These are phyloP conservation scores for Sebastes matsubarae DNA, from an alignment of 2,797 vertebrate species.

Conservation along the genomic window DNA sequence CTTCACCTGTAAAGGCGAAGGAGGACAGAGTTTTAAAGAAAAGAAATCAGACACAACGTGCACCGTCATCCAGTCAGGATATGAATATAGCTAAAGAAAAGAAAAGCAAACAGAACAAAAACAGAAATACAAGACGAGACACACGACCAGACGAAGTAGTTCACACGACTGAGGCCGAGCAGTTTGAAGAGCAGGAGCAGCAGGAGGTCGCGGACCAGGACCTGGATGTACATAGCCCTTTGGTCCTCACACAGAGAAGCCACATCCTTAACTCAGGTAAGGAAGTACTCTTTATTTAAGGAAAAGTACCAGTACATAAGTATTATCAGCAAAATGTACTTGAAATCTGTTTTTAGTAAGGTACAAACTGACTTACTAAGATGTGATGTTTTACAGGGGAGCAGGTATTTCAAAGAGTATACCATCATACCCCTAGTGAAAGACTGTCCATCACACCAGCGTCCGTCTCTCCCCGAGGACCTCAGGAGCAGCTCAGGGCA, in stretches of 20 bases:
- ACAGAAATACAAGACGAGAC: neutral
- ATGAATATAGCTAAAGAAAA: slow-evolving; percentile 2
- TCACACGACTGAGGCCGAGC: neutral
- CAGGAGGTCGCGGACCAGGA: neutral
- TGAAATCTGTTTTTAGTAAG: neutral
- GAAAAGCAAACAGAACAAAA: slow-evolving; percentile 26
- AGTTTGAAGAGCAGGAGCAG: neutral
- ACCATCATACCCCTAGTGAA: slow-evolving; percentile 5
- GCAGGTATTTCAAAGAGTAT: slow-evolving; percentile 54
- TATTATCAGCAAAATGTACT: neutral
- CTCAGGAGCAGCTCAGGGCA: neutral
- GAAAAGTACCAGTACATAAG: neutral
- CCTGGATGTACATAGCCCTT: slow-evolving; percentile 28
- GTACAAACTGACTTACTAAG: neutral
- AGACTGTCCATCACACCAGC: neutral
- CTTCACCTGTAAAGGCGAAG: slow-evolving; percentile 20
- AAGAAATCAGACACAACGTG: neutral
- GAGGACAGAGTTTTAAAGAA: slow-evolving; percentile 17
- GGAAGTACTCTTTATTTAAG: neutral
- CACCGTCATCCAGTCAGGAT: neutral
- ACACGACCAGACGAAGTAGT: neutral
- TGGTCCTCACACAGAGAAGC: slow-evolving; percentile 23
- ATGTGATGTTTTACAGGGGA: slow-evolving; percentile 56
- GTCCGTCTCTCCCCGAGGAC: neutral
- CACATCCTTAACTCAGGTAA: slow-evolving; percentile 57